A percentile compares a stretch with the other conserved stretches of the same genome.
Conservation (phyloP, 92 coral and sea anemone species). For the Anthopleura xanthogrammica region DNA sequence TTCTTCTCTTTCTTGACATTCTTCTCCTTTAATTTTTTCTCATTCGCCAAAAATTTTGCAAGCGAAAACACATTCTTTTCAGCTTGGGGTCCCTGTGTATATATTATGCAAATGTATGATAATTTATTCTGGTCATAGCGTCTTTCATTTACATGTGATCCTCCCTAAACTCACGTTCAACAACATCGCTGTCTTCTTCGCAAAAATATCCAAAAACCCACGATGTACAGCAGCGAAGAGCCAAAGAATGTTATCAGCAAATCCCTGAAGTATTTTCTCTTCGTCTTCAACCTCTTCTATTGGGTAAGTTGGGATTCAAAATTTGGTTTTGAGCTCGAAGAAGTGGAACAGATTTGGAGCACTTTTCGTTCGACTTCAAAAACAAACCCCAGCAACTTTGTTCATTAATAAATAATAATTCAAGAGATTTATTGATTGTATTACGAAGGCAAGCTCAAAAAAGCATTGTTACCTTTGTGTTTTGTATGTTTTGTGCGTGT, state of each 20-base stretch:
- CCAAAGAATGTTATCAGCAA: constrained; percentile 53
- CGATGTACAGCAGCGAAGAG: constrained; percentile 25
- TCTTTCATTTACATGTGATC: constrained; percentile 24
- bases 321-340: not conserved
- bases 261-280: constrained; percentile 73
- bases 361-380: not conserved
- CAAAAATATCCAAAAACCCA: constrained; percentile 9
- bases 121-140: not conserved
- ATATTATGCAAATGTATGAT: not conserved
- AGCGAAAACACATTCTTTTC: too few relatives aligned
- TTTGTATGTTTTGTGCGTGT: not conserved
- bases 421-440: not conserved
- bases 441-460: not conserved
- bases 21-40: too few relatives aligned
- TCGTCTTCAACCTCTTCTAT: constrained; percentile 84
- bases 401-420: not conserved
- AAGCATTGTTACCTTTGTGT: not conserved
- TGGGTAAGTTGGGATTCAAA: constrained; percentile 76
- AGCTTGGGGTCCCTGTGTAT: not conserved
- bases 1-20: too few relatives aligned
- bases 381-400: not conserved
- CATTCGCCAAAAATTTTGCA: too few relatives aligned
- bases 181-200: not conserved
- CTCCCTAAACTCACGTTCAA: constrained; percentile 8
- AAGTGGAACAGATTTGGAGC: not conserved